Percentiles rank a stretch among this genome's conserved stretches.
Evolutionary conservation across 1,140 invertebrate genomes (phyloP).

Genomic region (Drosophila truncata): DNA sequence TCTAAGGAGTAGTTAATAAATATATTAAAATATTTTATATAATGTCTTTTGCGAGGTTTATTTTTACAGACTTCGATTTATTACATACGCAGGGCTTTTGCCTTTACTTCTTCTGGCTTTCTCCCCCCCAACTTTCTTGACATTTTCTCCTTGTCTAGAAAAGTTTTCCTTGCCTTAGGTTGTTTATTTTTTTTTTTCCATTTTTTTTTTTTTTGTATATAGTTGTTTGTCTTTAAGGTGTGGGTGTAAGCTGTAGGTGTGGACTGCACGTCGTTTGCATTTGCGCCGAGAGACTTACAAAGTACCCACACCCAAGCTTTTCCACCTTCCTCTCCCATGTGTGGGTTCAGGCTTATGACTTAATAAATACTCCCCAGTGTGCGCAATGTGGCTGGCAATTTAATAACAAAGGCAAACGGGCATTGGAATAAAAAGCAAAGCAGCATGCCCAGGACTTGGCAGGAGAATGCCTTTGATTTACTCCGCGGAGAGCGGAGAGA

Average conservation of each 20-base stretch:
- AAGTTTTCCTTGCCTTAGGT: constrained; percentile 22
- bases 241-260: constrained; percentile 47
- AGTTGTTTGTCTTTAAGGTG: not conserved
- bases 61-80: not conserved
- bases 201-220: not conserved
- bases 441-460: not conserved
- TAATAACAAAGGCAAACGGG: constrained; percentile 80
- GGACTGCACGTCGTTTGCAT: constrained; percentile 57
- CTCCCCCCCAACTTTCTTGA: not conserved
- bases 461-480: constrained; percentile 32
- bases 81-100: constrained; percentile 2
- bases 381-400: constrained; percentile 79
- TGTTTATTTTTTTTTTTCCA: constrained; percentile 1
- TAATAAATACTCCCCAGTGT: constrained; percentile 78
- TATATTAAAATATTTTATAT: no score
- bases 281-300: constrained; percentile 12
- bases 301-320: not conserved
- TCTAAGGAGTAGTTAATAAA: no score
- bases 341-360: constrained; percentile 63
- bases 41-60: no score
- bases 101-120: not conserved
- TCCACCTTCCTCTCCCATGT: not conserved
- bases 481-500: not conserved
- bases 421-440: constrained; percentile 22
- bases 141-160: constrained; percentile 7